These are phyloP conservation scores for Drosophila bocki DNA, from an alignment of 1,140 invertebrate species.

Conservation along the genomic window DNA sequence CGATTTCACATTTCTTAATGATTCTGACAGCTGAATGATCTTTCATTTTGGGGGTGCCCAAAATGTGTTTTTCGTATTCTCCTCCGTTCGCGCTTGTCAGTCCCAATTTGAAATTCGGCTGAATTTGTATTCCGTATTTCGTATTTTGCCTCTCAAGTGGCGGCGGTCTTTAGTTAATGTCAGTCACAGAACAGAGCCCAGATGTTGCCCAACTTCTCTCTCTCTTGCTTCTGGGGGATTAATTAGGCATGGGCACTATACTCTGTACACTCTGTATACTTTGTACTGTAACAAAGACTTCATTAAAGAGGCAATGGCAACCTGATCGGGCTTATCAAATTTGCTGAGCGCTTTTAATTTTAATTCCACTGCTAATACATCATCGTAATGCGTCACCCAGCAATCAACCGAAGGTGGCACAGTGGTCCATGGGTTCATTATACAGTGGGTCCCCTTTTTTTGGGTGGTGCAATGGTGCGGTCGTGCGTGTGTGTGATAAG, in stretches of 20 bases:
- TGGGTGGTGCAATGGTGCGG: constrained; percentile 37
- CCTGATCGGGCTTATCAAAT: constrained; percentile 46
- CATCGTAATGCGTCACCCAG: constrained; percentile 73
- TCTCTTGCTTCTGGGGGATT: constrained; percentile 34
- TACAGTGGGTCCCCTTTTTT: constrained; percentile 6
- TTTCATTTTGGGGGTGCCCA: constrained; percentile 63
- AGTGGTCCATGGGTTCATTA: constrained; percentile 5
- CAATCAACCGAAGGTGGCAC: constrained; percentile 44
- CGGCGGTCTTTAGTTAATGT: constrained; percentile 75
- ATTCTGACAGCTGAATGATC: constrained; percentile 83
- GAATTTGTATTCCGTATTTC: constrained; percentile 59
- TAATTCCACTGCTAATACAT: constrained; percentile 75
- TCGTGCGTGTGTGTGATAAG: constrained; percentile 80
- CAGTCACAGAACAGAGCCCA: constrained; percentile 61
- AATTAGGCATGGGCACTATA: constrained; percentile 52
- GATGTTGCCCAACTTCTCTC: constrained; percentile 48
- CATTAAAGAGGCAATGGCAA: constrained; percentile 59
- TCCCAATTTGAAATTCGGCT: constrained; percentile 41
- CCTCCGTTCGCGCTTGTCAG: constrained; percentile 48
- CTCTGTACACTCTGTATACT: not conserved
- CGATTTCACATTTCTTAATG: constrained; percentile 81
- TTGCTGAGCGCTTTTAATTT: constrained; percentile 73
- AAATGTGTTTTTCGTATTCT: constrained; percentile 50
- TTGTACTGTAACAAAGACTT: constrained; percentile 57
- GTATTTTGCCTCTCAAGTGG: constrained; percentile 47